Base-by-base conservation (phyloP, 2,888 invertebrate species). In the Spatulosminthurus flaviceps region DNA sequence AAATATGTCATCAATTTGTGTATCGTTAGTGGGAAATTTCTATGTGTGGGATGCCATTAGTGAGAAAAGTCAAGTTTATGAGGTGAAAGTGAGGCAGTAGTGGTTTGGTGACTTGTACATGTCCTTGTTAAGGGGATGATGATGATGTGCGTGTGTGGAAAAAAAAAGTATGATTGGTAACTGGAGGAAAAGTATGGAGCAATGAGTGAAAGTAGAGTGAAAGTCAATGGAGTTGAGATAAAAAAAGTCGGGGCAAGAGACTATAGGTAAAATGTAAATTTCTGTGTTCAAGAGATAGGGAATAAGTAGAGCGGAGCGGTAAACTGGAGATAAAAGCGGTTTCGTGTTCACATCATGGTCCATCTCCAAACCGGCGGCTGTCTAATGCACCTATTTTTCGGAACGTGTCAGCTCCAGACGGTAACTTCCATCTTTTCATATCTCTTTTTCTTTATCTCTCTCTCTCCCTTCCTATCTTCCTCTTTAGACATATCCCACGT, bases 321-420 rank as follows among this genome's bases (percentile, higher is more conserved):
- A 83, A 82, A 81, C 82, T 82, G 83, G 83, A 79, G 84, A 82
- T 85, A 85, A 85, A 85, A 85, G 85, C 82, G 78, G 83, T 84
- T 85, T 81, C 85, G 81, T 85, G 85, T 85, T 85, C 82, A 77
- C 80, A 83, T 83, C 80, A 78, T 19, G 41, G 77, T 51, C 70
- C 70, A 69, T 77, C 69, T 69, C 9, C 41, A 75, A 75, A 41
- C 29, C 29, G 29, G 51, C 43, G 64, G 34, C 75, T 75, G 64
- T 26, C 64, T 75, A 75, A 19, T 19, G n/a, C 16, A 19, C n/a
- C n/a, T 19, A n/a, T 51, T 51, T n/a, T 51, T 51, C n/a, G 1
- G 16, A 19, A n/a, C 4, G 34, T 34, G 34, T 34, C 4, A 34
- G 34, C 9, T 34, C 34, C 34, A 34, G 34, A 9, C 34, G 34